Conservation (phyloP, 1,140 invertebrate genomes). For the Chlorops oryzae region DNA sequence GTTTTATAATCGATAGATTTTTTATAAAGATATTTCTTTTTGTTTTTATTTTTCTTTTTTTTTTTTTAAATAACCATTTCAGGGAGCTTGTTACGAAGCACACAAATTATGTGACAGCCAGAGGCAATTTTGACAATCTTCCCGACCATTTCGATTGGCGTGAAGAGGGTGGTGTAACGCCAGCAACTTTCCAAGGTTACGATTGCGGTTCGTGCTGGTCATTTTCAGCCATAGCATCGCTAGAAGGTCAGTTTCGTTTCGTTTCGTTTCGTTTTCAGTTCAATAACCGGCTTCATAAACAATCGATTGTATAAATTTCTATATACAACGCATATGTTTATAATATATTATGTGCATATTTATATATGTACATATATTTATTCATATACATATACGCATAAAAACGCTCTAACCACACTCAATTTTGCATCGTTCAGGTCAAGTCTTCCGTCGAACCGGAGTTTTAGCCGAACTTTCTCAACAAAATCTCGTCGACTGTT, state of each 20-base stretch:
- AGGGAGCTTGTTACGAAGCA: conserved; percentile 31
- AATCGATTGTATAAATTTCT: too few species aligned
- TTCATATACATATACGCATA: too few species aligned
- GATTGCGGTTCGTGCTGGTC: conserved; percentile 57
- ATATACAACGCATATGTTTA: too few species aligned
- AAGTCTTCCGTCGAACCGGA: conserved; percentile 63
- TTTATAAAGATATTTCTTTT: too few species aligned
- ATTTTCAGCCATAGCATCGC: conserved; percentile 52
- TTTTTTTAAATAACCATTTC: conserved; percentile 2
- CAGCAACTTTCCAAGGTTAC: conserved; percentile 61
- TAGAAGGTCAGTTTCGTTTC: conserved; percentile 37
- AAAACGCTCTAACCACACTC: too few species aligned
- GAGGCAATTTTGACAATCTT: conserved; percentile 27
- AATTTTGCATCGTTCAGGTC: too few species aligned
- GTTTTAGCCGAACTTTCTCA: conserved; percentile 61
- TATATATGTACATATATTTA: too few species aligned
- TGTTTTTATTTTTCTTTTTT: neutral
- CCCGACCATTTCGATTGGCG: conserved; percentile 59
- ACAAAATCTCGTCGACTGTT: conserved; percentile 60
- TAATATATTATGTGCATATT: too few species aligned
- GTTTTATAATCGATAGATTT: too few species aligned
- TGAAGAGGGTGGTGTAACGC: conserved; percentile 61
- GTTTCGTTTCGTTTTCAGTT: too few species aligned
- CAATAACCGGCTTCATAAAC: too few species aligned
- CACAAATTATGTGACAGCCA: conserved; percentile 35